phyloP scores from a whole-genome alignment of 2,797 vertebrate genomes.

The Gymnoscopelus braueri region DNA sequence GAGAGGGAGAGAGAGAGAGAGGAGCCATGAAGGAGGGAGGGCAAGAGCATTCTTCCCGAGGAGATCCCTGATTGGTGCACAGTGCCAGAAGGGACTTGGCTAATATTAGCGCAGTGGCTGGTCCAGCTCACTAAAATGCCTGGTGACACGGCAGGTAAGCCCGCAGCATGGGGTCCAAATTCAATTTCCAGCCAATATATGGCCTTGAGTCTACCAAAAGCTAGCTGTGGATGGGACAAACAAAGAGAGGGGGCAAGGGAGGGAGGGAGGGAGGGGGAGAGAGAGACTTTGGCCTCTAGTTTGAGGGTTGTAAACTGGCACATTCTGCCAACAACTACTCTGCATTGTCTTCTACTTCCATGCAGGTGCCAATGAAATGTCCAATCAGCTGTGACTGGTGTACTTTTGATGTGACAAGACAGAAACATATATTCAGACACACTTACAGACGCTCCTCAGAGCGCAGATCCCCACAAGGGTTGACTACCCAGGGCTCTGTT shows the following conservation, averaged over 20 bases:
- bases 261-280: neutral
- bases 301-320: neutral
- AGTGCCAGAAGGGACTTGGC: conserved; percentile 40
- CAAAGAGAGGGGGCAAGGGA: neutral
- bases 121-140: conserved; percentile 34
- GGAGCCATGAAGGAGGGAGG: conserved; percentile 36
- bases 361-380: no score
- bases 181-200: conserved; percentile 53
- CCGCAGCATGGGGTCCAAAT: conserved; percentile 34
- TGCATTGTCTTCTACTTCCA: no score
- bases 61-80: conserved; percentile 46
- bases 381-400: no score
- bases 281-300: neutral
- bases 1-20: conserved; percentile 36
- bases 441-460: no score
- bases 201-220: conserved; percentile 34
- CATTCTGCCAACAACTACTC: no score
- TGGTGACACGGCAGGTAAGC: conserved; percentile 20
- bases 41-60: conserved; percentile 39
- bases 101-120: conserved; percentile 61
- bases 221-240: neutral
- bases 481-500: no score
- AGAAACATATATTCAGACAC: no score
- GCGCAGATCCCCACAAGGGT: no score
- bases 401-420: no score